Base-by-base conservation (phyloP, 1,140 invertebrate genomes). In the Aphelenchoides fujianensis region DNA sequence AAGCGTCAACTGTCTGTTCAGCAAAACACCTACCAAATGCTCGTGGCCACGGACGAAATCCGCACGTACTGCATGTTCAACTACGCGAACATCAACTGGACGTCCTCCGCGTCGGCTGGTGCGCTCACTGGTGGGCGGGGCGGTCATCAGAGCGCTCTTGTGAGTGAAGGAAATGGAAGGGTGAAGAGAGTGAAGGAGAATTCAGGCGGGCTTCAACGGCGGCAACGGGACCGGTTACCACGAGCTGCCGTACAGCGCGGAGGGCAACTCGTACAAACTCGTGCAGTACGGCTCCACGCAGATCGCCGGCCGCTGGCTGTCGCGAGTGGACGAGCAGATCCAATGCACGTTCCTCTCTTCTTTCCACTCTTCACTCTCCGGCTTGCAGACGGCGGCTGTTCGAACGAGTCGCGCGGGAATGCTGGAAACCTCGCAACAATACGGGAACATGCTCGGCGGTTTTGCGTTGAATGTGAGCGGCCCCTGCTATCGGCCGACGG, bases 11-110 rank as follows among this genome's bases (percentile, higher is more conserved):
- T n/a, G n/a, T n/a, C n/a, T 19, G 28, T 61, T n/a, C 36, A 61
- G 63, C 70, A 71, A 71, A 71, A 71, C 36, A 71, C 70, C 2
- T 96, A 95, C 86, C 94, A 97, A 90, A 87, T 93, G 87, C 89
- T 97, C 0, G 81, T 97, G 30, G 91, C 91, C 0, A 95, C 94
- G 0, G 93, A 96, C 85, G 93, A 95, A 87, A 92, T 94, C 2
- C 91, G 91, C 79, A 93, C 93, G 0, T 97, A 95, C 78, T 92
- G 90, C 0, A 93, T 97, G 30, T 95, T 93, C 84, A 97, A 97
- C 86, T 97, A 96, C 83, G 88, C 90, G 1, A 89, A 92, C 55
- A 88, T 97, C 48, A 89, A 90, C 75, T 97, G 94, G 94, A 92
- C 91, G 0, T 90, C 90, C 19, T 91, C 94, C 75, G 94, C 92